Evolutionary conservation across 2,797 vertebrate genomes (phyloP).

Genomic region (Periophthalmus magnuspinnatus): DNA sequence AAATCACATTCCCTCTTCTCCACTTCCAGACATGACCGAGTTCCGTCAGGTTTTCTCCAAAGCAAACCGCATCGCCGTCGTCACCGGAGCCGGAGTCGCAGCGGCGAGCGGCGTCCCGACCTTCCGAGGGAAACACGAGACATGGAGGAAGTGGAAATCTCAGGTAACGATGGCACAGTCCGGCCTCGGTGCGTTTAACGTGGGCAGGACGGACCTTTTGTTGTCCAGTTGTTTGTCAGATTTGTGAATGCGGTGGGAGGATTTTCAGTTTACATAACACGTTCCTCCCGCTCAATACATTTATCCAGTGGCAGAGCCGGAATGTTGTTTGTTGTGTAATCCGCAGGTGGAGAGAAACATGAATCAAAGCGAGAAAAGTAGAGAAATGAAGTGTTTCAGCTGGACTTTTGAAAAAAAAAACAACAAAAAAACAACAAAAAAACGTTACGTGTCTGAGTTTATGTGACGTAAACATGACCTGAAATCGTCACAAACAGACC

Average conservation of each 20-base stretch:
- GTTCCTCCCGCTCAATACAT: constrained; percentile 31
- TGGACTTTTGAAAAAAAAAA: no score
- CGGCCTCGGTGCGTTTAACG: background rate
- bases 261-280: constrained; percentile 46
- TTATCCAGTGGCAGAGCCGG: constrained; percentile 21
- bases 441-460: no score
- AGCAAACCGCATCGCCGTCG: constrained; percentile 88
- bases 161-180: constrained; percentile 75
- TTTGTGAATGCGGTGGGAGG: constrained; percentile 34
- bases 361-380: constrained; percentile 1
- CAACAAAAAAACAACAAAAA: no score
- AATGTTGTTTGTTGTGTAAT: constrained; percentile 36
- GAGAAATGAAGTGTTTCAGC: background rate
- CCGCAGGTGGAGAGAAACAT: constrained; percentile 12
- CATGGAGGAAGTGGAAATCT: constrained; percentile 93
- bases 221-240: constrained; percentile 32
- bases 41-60: constrained; percentile 88
- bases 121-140: constrained; percentile 88
- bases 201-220: background rate
- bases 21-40: constrained; percentile 80
- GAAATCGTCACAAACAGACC: no score
- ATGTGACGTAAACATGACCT: no score
- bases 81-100: constrained; percentile 92
- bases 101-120: constrained; percentile 92
- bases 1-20: background rate